Evolutionary conservation across 2,888 invertebrate genomes (phyloP).

Genomic region (Sympetrum striolatum): DNA sequence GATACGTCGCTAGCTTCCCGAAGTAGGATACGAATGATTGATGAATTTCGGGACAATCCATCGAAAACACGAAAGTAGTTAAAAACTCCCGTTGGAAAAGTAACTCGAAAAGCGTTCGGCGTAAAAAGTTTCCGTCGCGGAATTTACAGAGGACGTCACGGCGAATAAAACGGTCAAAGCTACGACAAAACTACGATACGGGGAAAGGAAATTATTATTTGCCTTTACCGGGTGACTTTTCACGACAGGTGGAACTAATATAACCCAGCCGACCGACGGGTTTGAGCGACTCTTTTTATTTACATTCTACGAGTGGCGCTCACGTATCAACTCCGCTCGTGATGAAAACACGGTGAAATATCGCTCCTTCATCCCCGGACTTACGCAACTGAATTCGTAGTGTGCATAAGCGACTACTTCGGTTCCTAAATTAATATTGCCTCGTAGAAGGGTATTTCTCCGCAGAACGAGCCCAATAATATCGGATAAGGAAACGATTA

Average conservation of each 20-base stretch:
- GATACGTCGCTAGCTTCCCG: no score
- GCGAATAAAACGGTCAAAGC: no score
- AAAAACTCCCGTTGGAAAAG: no score
- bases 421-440: neutral
- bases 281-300: neutral
- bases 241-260: neutral
- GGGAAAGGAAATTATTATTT: neutral
- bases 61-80: no score
- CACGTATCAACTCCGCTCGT: neutral
- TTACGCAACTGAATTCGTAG: neutral
- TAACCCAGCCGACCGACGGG: neutral
- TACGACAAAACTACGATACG: neutral
- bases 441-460: neutral
- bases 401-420: neutral
- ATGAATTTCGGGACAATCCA: no score
- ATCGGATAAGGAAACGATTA: neutral
- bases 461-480: neutral
- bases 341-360: neutral
- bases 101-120: no score
- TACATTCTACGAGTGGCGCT: neutral
- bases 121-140: no score
- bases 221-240: neutral
- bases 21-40: no score
- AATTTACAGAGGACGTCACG: no score
- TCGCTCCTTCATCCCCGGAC: neutral